Evolutionary conservation across 2,888 invertebrate genomes (phyloP).

Genomic region (Aphodius granarius): DNA sequence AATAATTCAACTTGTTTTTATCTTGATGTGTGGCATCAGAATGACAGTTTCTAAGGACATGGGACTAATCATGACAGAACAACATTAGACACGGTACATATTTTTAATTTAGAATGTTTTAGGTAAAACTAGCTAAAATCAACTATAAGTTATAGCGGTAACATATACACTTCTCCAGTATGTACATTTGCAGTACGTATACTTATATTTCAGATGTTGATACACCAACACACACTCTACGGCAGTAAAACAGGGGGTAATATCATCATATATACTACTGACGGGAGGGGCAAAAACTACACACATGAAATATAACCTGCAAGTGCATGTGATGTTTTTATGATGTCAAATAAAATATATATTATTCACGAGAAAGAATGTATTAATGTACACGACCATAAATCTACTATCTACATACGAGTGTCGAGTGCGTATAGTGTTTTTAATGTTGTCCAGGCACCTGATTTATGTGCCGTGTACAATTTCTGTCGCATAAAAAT

Average conservation of each 20-base stretch:
- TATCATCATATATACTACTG: background rate
- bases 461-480: conserved; percentile 12
- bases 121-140: no score
- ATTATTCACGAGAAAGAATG: conserved; percentile 47
- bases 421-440: conserved; percentile 18
- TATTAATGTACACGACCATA: conserved; percentile 39
- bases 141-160: no score
- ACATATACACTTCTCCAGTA: background rate
- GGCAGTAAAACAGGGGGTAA: conserved; percentile 12
- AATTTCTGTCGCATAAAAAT: background rate
- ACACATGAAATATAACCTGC: conserved; percentile 51
- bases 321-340: conserved; percentile 54
- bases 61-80: no score
- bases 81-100: no score
- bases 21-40: background rate
- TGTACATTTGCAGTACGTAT: background rate
- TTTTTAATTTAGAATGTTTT: no score
- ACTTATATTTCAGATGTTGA: background rate
- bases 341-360: conserved; percentile 51
- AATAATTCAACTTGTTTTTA: background rate
- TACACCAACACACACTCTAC: conserved; percentile 1
- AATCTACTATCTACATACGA: conserved; percentile 26
- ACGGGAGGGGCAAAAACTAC: conserved; percentile 45
- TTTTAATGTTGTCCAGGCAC: conserved; percentile 14
- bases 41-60: background rate